These are phyloP conservation scores for Macaria notata DNA, from an alignment of 2,888 invertebrate species.

Conservation along the genomic window DNA sequence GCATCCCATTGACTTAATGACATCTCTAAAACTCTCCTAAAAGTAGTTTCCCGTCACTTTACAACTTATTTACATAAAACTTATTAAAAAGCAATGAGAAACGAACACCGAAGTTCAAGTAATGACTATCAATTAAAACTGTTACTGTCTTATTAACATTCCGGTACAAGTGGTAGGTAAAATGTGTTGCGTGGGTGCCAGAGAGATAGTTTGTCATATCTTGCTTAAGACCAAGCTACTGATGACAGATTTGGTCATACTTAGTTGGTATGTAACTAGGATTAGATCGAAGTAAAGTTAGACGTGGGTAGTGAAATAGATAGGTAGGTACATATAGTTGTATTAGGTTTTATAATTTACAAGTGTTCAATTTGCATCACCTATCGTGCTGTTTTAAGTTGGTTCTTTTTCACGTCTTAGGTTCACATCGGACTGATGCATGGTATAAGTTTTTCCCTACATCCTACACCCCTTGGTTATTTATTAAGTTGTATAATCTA, in stretches of 20 bases:
- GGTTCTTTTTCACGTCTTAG: no score
- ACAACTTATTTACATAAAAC: slow-evolving; percentile 12
- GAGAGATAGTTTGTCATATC: slow-evolving; percentile 33
- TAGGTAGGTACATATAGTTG: slow-evolving; percentile 27
- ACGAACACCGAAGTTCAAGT: slow-evolving; percentile 19
- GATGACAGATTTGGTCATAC: neutral
- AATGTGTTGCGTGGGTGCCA: slow-evolving; percentile 26
- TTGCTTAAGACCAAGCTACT: slow-evolving; percentile 28
- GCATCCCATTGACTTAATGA: slow-evolving; percentile 12
- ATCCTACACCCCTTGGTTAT: slow-evolving; percentile 35
- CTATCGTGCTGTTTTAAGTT: no score
- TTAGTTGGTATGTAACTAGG: slow-evolving; percentile 1
- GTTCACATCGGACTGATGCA: no score
- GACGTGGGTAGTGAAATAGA: slow-evolving; percentile 10
- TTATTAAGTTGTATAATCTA: slow-evolving; percentile 57
- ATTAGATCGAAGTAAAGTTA: slow-evolving; percentile 6
- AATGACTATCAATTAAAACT: slow-evolving; percentile 27
- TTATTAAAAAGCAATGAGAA: slow-evolving; percentile 6
- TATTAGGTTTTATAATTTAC: no score
- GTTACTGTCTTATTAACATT: slow-evolving; percentile 27
- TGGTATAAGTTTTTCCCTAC: no score
- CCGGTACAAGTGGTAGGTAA: slow-evolving; percentile 26
- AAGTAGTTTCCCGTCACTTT: slow-evolving; percentile 6
- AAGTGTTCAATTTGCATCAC: no score
- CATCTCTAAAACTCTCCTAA: slow-evolving; percentile 1